phyloP scores from a whole-genome alignment of 2,113 vertebrate species.

The Platycercus adscitus region DNA sequence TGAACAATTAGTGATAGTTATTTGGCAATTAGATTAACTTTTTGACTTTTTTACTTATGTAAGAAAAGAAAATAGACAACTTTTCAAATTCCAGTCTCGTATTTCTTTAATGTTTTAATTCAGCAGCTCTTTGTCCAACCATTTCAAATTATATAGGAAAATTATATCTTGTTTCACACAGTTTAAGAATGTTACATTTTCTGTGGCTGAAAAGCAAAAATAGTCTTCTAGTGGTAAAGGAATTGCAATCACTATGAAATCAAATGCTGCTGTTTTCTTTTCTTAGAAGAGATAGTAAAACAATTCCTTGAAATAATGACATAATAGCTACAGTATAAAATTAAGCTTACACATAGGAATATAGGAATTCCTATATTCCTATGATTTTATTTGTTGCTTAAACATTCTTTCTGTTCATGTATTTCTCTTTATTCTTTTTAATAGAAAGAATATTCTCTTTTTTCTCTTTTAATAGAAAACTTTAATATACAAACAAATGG shows the following conservation, averaged over 20 bases:
- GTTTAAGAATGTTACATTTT: not conserved
- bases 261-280: not conserved
- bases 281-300: not conserved
- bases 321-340: not conserved
- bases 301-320: not conserved
- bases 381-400: not conserved
- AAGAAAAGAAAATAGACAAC: not conserved
- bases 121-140: not conserved
- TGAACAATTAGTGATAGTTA: not conserved
- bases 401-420: not conserved
- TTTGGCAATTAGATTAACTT: not conserved
- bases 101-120: not conserved
- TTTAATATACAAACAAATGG: not conserved
- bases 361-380: not conserved
- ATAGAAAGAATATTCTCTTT: not conserved
- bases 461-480: not conserved
- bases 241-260: not conserved
- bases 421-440: not conserved
- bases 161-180: not conserved
- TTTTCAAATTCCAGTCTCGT: not conserved
- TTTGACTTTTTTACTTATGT: not conserved
- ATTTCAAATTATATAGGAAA: not conserved
- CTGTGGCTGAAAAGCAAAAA: not conserved
- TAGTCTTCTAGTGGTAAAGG: not conserved
- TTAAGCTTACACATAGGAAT: not conserved